Evolutionary conservation across 2,888 invertebrate species (phyloP), one percentile per base, ranked within the genome.

Genomic region (Petrophora chlorosata): DNA sequence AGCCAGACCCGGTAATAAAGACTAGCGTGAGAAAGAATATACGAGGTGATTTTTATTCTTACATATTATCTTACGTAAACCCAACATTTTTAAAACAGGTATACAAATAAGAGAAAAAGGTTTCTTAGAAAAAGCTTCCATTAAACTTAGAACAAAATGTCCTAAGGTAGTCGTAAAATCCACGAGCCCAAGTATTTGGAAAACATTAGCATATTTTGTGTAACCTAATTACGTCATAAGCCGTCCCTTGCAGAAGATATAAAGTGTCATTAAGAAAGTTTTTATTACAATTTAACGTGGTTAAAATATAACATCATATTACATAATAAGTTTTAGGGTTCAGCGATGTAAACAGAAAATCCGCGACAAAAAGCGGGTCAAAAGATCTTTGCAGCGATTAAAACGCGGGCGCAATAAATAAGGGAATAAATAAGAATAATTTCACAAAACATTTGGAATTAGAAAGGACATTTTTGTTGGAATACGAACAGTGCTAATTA

Each of bases 401-500:
- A 67, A 69, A 53, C 47, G 55, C 52, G 57, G 58, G 45, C 64
- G 67, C 63, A 63, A 71, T 82, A 83, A 87, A 84, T 81, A 82
- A 76, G 75, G 67, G 62, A 63, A 71, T 82, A 83, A 87, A 84
- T 81, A 82, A 76, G 75, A 78, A 80, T 79, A 82, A 80, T 81
- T 78, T 74, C 55, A 67, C 67, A 76, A 69, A 75, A 72, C 70
- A 71, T 65, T 73, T 66, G 65, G 67, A 70, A 72, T 67, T 67
- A 73, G 69, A 69, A 73, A 76, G 76, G 80, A 84, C 83, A 83
- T 85, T 87, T 83, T 82, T 79, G 79, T 79, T 70, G 76, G 73
- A 76, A 78, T 70, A 79, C 80, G 76, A 78, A 72, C 81, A 85
- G 79, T 85, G 84, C 85, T 89, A 89, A 88, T 88, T 88, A 87